Evolutionary conservation across 2,888 invertebrate genomes (phyloP).

Genomic region (Unio pictorum): DNA sequence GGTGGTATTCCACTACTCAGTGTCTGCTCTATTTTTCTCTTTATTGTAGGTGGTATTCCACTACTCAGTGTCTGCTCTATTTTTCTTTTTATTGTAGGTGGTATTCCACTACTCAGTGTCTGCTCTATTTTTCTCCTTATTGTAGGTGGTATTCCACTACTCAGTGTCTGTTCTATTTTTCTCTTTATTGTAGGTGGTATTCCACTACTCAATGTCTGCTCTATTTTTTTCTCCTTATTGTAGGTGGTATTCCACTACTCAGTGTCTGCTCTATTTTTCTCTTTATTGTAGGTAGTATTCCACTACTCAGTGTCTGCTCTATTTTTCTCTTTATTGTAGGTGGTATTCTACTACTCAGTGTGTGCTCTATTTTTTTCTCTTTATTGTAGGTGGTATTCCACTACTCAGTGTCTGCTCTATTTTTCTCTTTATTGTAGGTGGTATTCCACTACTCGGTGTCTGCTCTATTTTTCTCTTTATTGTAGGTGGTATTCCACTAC

Average conservation of each 20-base stretch:
- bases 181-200: constrained; percentile 75
- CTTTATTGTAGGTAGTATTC: constrained; percentile 77
- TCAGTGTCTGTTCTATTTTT: neutral
- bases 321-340: constrained; percentile 62
- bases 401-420: constrained; percentile 72
- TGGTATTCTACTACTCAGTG: constrained; percentile 83
- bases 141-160: constrained; percentile 85
- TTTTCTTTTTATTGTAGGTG: constrained; percentile 69
- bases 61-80: constrained; percentile 72
- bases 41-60: constrained; percentile 81
- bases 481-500: constrained; percentile 85
- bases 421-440: constrained; percentile 69
- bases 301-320: constrained; percentile 77
- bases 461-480: constrained; percentile 2
- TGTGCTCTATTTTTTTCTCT: neutral
- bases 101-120: constrained; percentile 83
- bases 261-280: neutral
- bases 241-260: constrained; percentile 85
- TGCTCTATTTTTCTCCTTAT: constrained; percentile 1
- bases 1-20: constrained; percentile 85
- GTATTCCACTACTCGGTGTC: constrained; percentile 83
- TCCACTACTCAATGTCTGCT: constrained; percentile 79
- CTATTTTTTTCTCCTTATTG: constrained; percentile 6
- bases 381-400: constrained; percentile 81
- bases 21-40: neutral